phyloP scores from a whole-genome alignment of 2,797 vertebrate species.

The Nannoperca obscura region DNA sequence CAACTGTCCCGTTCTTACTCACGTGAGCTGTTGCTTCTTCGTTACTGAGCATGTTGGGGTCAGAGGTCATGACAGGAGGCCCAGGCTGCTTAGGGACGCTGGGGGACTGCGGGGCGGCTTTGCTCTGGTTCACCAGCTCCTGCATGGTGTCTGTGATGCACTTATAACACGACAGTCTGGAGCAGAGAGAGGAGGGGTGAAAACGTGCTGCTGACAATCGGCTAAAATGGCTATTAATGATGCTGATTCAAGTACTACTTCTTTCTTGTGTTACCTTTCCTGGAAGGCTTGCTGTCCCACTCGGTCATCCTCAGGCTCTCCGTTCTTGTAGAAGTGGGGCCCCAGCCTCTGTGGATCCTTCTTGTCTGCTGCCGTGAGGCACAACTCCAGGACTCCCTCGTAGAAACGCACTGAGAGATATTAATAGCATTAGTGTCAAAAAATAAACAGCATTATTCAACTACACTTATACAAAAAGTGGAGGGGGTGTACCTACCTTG shows the following conservation, averaged over 20 bases:
- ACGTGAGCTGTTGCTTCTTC: slow-evolving; percentile 97
- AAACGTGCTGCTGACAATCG: background rate
- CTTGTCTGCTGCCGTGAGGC: slow-evolving; percentile 95
- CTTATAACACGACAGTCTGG: slow-evolving; percentile 94
- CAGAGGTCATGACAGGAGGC: slow-evolving; percentile 94
- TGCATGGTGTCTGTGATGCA: slow-evolving; percentile 98
- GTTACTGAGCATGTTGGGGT: slow-evolving; percentile 99
- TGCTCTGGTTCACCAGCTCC: slow-evolving; percentile 97
- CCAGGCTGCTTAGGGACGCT: slow-evolving; percentile 98
- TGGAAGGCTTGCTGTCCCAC: slow-evolving; percentile 94
- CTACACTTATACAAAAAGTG: background rate
- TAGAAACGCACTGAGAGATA: slow-evolving; percentile 93
- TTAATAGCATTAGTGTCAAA: background rate
- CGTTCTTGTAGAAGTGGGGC: slow-evolving; percentile 97
- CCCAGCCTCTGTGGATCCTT: slow-evolving; percentile 97
- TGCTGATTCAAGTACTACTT: background rate
- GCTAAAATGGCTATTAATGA: background rate
- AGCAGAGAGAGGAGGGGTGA: slow-evolving; percentile 2
- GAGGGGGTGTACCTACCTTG: slow-evolving; percentile 86
- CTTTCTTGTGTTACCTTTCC: slow-evolving; percentile 85
- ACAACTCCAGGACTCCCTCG: slow-evolving; percentile 96
- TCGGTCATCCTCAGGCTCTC: slow-evolving; percentile 94
- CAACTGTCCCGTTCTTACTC: slow-evolving; percentile 68
- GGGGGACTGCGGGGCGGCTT: slow-evolving; percentile 97
- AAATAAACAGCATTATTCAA: background rate